Conservation (phyloP, 2,113 vertebrate species). For the Neodon shergylaensis region DNA sequence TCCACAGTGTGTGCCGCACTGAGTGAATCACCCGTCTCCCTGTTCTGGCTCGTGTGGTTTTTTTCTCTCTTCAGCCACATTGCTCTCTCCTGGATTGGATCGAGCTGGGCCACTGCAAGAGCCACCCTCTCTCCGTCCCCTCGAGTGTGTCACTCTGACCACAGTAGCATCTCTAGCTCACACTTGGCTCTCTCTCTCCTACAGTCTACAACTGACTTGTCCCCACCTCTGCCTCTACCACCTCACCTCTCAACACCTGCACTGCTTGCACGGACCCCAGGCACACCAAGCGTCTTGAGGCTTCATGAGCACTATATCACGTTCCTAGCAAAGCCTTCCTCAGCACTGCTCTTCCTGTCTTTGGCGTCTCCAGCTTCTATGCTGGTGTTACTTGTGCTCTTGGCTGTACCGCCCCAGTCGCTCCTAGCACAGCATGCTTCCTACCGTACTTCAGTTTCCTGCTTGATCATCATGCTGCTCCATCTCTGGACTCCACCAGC, state of each 20-base stretch:
- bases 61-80: not conserved
- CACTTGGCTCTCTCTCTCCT: not conserved
- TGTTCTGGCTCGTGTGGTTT: not conserved
- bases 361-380: not conserved
- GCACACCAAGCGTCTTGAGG: not conserved
- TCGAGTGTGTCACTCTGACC: not conserved
- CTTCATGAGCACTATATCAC: not conserved
- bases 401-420: rapidly evolving
- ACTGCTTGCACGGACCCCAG: not conserved
- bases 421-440: not conserved
- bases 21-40: rapidly evolving
- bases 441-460: rapidly evolving
- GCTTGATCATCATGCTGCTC: not conserved
- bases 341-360: not conserved
- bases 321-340: not conserved
- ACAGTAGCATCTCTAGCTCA: not conserved
- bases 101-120: not conserved
- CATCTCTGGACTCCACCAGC: not conserved
- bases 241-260: not conserved
- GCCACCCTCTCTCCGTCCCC: not conserved
- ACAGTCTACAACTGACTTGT: not conserved
- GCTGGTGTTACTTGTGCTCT: not conserved
- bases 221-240: not conserved
- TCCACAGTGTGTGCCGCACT: not conserved
- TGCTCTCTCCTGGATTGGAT: not conserved